phyloP scores from a whole-genome alignment of 2,888 invertebrate species.

The Ephialtes manifestator region DNA sequence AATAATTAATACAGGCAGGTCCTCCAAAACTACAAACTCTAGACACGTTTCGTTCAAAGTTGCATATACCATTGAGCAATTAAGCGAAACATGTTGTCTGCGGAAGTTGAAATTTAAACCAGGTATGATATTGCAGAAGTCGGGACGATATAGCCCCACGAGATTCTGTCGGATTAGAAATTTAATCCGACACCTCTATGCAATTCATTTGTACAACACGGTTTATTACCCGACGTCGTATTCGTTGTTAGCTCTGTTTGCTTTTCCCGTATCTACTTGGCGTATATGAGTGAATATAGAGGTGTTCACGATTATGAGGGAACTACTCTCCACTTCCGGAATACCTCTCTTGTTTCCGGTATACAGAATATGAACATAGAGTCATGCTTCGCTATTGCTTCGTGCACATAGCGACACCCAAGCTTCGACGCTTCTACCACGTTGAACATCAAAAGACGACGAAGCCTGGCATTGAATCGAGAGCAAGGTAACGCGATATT shows the following conservation, averaged over 20 bases:
- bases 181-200: constrained; percentile 23
- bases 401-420: background rate
- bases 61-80: background rate
- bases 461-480: background rate
- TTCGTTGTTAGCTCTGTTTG: background rate
- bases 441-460: constrained; percentile 1
- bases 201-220: constrained; percentile 27
- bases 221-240: background rate
- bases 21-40: background rate
- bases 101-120: background rate
- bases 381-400: background rate
- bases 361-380: background rate
- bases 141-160: background rate
- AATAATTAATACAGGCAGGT: no score
- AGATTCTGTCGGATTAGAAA: constrained; percentile 11
- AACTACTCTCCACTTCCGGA: background rate
- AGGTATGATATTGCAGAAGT: background rate
- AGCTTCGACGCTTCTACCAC: constrained; percentile 8
- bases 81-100: background rate
- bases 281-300: constrained; percentile 15
- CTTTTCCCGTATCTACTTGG: background rate
- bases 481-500: constrained; percentile 33
- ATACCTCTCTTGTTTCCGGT: background rate
- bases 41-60: background rate
- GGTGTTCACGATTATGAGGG: constrained; percentile 23